Base-by-base conservation (phyloP, 2,113 vertebrate genomes). In the Aldabrachelys gigantea region DNA sequence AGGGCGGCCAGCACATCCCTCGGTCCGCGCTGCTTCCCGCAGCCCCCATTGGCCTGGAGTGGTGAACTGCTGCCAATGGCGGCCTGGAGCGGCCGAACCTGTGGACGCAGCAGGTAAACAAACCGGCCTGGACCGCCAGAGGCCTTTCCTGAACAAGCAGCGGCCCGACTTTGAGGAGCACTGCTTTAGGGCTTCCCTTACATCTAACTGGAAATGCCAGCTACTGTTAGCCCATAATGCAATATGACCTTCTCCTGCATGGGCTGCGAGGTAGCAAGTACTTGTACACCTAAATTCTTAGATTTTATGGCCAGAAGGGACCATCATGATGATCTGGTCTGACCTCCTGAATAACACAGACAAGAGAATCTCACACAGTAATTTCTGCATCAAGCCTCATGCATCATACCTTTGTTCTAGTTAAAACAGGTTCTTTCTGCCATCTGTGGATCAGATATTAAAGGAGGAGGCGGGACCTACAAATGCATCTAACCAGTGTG, bases 171-270 rank as follows among this genome's bases (percentile, higher is more conserved):
- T 10, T 49, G 47, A 49, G 10, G 10, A 49, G 44, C 47, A 49
- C 47, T 47, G 22, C 24, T 76, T 9, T 6, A 76, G 24, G 24
- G 22, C 12, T 25, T 76, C 41, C 41, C 41, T 76, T 76, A 44
- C 10, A 14, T 44, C 10, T 44, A 44, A 76, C 8, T 1, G 0
- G 24, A 25, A 83, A 10, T 4, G 25, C 49, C 10, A 19, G 17
- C 6, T 2, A 25, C 17, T 52, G 53, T 3, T 1, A 9, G 65
- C 2, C 2, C 16, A 44, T 25, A 75, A 2, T 19, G 19, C 24
- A 80, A 22, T 29, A 8, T 3, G 22, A 13, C 2, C 1, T 27
- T 49, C 44, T 3, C 5, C 81, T 52, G 11, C 4, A 35, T 0
- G 1, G 52, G 27, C 8, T 24, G 2, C 0, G 2, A 69, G 4